Evolutionary conservation across 2,113 vertebrate species (phyloP), one percentile per base, ranked within the genome.

Genomic region (Ptychochromis oligacanthus): DNA sequence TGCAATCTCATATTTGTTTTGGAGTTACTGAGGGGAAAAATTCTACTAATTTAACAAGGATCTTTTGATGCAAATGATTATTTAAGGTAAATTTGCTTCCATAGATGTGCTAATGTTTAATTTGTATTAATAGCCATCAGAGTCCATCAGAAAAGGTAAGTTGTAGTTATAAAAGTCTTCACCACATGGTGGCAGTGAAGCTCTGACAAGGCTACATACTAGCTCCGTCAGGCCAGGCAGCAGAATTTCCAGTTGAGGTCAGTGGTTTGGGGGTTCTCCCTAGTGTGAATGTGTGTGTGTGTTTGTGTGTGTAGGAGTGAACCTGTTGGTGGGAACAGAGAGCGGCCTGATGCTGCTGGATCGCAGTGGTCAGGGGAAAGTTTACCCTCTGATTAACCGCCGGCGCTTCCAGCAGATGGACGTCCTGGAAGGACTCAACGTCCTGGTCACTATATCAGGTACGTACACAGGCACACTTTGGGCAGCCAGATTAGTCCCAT

Each of bases 361-460:
- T 91, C 96, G 98, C 90, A 99, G 98, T 82, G 98, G 98, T 84
- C 98, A 99, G 90, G 98, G 98, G 38, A 99, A 99, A 80, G 98
- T 99, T 43, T 99, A 99, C 91, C 98, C 98, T 1, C 96, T 99
- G 77, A 99, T 99, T 91, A 99, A 95, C 91, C 93, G 98, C 70
- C 95, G 98, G 24, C 95, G 98, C 38, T 99, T 99, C 94, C 98
- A 98, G 83, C 98, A 99, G 94, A 99, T 99, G 98, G 98, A 99
- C 65, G 98, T 99, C 49, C 96, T 99, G 76, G 98, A 99, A 95
- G 98, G 98, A 76, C 96, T 99, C 79, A 99, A 99, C 31, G 98
- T 99, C 43, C 95, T 99, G 87, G 98, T 99, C 92, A 99, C 98
- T 77, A 99, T 99, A 95, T 99, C 98, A 93, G 98, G 98, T 99